Percentiles rank a stretch among this genome's conserved stretches.
phyloP scores from a whole-genome alignment of 2,797 vertebrate species.

The Xiphophorus birchmanni region DNA sequence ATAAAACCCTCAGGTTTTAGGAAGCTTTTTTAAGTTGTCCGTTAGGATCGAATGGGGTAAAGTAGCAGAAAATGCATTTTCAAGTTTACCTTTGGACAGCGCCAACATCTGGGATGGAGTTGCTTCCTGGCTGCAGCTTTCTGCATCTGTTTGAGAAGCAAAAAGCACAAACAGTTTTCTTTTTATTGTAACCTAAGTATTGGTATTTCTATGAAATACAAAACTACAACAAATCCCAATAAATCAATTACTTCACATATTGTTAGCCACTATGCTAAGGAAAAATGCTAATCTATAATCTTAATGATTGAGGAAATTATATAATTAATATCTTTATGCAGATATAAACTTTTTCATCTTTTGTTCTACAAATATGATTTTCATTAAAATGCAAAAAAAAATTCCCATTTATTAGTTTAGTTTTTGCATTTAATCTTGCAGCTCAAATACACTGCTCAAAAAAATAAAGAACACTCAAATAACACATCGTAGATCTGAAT shows the following conservation, averaged over 20 bases:
- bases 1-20: neutral
- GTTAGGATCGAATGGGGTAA: neutral
- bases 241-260: neutral
- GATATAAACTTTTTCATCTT: no score
- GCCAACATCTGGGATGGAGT: constrained; percentile 1
- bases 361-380: no score
- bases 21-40: neutral
- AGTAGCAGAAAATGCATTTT: neutral
- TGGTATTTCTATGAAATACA: constrained; percentile 24
- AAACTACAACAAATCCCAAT: neutral
- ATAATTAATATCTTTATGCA: no score
- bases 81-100: constrained; percentile 6
- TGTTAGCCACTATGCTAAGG: neutral
- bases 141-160: constrained; percentile 2
- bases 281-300: neutral
- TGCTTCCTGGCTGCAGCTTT: constrained; percentile 20
- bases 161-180: neutral
- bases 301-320: constrained; percentile 2
- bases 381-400: no score
- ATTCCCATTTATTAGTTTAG: no score
- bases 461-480: no score
- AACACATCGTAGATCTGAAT: no score
- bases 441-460: no score
- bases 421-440: no score
- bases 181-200: constrained; percentile 21